Base-by-base conservation (phyloP, 2,113 vertebrate species). In the Apodemus sylvaticus region DNA sequence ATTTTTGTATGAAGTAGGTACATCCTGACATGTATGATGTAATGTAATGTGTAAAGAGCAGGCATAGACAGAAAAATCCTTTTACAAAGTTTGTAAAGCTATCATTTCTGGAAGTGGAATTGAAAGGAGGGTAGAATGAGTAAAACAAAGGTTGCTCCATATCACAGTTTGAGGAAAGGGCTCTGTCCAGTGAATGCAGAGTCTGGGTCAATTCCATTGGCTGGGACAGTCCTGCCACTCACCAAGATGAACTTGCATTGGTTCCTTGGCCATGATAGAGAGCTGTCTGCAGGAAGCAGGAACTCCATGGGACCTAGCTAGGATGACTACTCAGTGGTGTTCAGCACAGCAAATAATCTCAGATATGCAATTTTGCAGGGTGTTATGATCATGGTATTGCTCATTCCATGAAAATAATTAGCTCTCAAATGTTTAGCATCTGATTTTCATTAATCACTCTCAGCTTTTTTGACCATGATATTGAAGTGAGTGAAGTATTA, bases 401-500 rank as follows among this genome's bases (percentile, higher is more conserved):
- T 55, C 45, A 45, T 68, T 58, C 11, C 42, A 22, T 51, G 45
- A 34, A 92, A 86, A 90, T 36, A 94, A 82, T 91, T 71, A 76
- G 20, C 26, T 87, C 64, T 92, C 51, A 39, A 82, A 87, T 66
- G 73, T 42, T 89, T 92, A 39, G 2, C 81, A 36, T 71, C 60
- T 85, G 87, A 79, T n/a, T 81, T 77, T 39, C 20, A 36, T 85
- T 77, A 92, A 12, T 66, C 89, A 36, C 73, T 88, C 71, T 93
- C 76, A n/a, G 73, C 81, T 19, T 90, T 60, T 87, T 34, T 89
- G 64, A 3, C 51, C 74, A 26, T n/a, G 24, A 94, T 34, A 85
- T 58, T 86, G 64, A 94, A 86, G 77, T 94, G 39, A 91, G 2
- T 16, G 26, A 60, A 78, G 7, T 58, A 70, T 34, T 76, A 53